These are phyloP conservation scores for Globia sparganii DNA, from an alignment of 2,888 invertebrate species.

Conservation along the genomic window DNA sequence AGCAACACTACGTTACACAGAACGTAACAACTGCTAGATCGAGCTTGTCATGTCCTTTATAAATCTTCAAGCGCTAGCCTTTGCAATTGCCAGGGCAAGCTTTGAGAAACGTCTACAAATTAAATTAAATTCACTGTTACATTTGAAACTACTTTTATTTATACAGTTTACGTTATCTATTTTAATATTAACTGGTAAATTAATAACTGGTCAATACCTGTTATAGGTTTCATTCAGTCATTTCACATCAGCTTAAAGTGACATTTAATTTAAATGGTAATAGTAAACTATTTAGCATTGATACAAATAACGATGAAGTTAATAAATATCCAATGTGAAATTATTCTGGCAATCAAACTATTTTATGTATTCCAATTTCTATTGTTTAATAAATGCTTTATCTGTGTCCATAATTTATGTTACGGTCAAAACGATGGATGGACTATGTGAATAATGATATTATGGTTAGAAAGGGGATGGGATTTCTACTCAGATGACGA, in stretches of 20 bases:
- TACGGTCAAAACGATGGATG: too few species aligned
- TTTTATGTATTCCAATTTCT: not conserved
- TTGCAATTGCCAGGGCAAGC: not conserved
- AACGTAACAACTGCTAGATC: too few species aligned
- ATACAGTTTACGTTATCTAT: not conserved
- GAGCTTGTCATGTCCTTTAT: too few species aligned
- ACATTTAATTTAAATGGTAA: conserved; percentile 8
- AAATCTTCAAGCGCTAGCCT: too few species aligned
- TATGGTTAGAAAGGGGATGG: too few species aligned
- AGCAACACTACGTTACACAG: too few species aligned
- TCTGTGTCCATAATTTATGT: not conserved
- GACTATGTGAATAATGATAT: too few species aligned
- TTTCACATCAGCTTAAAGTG: not conserved
- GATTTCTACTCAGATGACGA: too few species aligned
- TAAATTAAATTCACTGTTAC: not conserved
- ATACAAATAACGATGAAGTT: conserved; percentile 23
- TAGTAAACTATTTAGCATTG: conserved; percentile 1
- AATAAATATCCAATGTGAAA: conserved; percentile 8
- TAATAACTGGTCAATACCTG: not conserved
- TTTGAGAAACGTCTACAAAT: not conserved
- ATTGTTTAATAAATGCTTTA: not conserved
- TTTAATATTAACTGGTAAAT: not conserved
- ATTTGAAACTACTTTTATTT: not conserved
- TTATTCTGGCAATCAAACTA: not conserved
- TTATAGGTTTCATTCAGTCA: not conserved